phyloP scores from a whole-genome alignment of 64 coral and sea anemone species.

The Stichodactyla mertensii region DNA sequence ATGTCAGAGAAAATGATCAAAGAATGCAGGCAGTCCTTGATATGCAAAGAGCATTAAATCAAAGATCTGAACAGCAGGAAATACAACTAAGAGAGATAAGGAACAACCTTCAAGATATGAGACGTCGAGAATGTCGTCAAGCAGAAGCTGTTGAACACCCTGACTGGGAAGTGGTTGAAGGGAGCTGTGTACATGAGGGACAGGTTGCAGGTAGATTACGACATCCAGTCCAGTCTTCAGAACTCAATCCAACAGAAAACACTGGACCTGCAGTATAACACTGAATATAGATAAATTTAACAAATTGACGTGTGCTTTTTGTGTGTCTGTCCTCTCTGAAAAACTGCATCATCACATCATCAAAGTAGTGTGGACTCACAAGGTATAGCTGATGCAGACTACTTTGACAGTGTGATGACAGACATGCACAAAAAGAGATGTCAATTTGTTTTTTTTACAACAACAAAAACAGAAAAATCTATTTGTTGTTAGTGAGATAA shows the following conservation, averaged over 20 bases:
- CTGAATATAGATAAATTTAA: no score
- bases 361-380: no score
- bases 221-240: neutral
- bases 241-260: neutral
- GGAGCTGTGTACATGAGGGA: neutral
- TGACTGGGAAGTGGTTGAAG: slow-evolving; percentile 5
- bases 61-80: slow-evolving; percentile 1
- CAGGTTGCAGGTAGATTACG: neutral
- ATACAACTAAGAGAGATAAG: neutral
- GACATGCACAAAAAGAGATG: no score
- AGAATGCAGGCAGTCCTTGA: neutral
- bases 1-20: neutral
- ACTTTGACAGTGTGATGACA: no score
- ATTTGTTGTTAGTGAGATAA: no score
- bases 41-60: slow-evolving; percentile 18
- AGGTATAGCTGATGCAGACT: no score
- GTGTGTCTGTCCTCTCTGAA: no score
- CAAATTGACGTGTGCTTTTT: no score
- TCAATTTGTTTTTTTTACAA: no score
- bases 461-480: no score
- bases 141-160: slow-evolving; percentile 6
- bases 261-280: no score
- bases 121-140: neutral
- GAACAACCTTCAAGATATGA: neutral
- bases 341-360: no score